A percentile compares a stretch with the other conserved stretches of the same genome.
Conservation (phyloP, 2,797 vertebrate species). For the Cynopterus sphinx region DNA sequence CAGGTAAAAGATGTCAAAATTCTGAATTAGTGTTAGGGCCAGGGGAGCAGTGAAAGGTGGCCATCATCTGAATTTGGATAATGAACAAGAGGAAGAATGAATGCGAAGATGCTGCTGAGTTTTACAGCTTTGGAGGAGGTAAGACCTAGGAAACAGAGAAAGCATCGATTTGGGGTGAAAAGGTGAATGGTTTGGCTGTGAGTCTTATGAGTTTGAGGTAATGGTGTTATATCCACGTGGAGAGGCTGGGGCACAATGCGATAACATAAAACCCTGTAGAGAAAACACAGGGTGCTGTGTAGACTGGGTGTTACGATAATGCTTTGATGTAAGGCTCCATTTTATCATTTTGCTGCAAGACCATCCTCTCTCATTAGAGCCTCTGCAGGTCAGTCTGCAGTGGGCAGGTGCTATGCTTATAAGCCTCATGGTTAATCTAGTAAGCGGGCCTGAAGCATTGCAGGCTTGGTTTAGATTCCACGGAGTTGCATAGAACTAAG, state of each 20-base stretch:
- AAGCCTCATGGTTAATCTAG: neutral
- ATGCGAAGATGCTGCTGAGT: too few relatives aligned
- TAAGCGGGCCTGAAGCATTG: neutral
- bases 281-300: neutral
- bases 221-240: neutral
- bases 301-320: neutral
- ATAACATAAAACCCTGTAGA: neutral
- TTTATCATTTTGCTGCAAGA: constrained; percentile 4
- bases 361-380: constrained; percentile 48
- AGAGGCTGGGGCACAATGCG: neutral
- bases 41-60: neutral
- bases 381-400: constrained; percentile 13
- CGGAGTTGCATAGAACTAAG: neutral
- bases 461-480: neutral
- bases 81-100: neutral
- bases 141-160: neutral
- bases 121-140: neutral
- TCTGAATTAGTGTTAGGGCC: neutral
- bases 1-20: neutral
- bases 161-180: neutral
- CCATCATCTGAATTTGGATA: neutral
- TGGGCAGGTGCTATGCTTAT: constrained; percentile 20
- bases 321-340: neutral
- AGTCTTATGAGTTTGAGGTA: neutral
- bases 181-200: neutral